Evolutionary conservation across 2,888 invertebrate species (phyloP), one percentile per base, ranked within the genome.

Genomic region (Mamestra brassicae): DNA sequence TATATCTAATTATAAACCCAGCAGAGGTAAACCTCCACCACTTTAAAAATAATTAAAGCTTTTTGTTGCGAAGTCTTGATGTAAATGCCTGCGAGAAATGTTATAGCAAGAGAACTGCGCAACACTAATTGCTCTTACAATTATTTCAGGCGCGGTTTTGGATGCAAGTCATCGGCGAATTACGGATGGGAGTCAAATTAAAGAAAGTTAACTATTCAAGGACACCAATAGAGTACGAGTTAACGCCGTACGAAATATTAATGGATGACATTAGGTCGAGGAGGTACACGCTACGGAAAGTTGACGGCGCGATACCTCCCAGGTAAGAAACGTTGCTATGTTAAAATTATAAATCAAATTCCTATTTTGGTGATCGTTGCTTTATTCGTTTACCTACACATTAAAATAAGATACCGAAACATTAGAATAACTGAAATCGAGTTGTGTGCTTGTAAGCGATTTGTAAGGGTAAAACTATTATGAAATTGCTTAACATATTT

Each of bases 211-310:
- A 98, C 92, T 97, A 97, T 92, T 97, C 98, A 80, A 97, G 98
- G 89, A 97, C 98, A 15, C 98, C 98, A 11, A 98, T 98, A 79
- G 99, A 99, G 94, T 99, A 98, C 94, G 99, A 99, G 94, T 95
- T 99, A 88, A 99, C 99, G 63, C 99, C 99, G 17, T 99, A 99
- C 92, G 99, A 99, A 96, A 99, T 99, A 91, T 97, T 99, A 74
- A 99, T 99, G 98, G 99, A 99, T 93, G 99, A 99, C 92, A 99
- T 99, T 90, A 97, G 99, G 88, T 98, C 98, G 79, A 97, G 98
- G 92, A 97, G 99, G 92, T 99, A 99, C 96, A 98, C 98, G 90
- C 97, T 99, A 88, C 98, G 98, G 92, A 99, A 99, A 97, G 97
- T 98, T 55, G 98, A 98, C 92, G 98, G 98, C 66, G 97, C 98